A percentile compares a stretch with the other conserved stretches of the same genome.
Evolutionary conservation across 2,113 vertebrate species (phyloP).

Genomic region (Typhlomys cinereus): DNA sequence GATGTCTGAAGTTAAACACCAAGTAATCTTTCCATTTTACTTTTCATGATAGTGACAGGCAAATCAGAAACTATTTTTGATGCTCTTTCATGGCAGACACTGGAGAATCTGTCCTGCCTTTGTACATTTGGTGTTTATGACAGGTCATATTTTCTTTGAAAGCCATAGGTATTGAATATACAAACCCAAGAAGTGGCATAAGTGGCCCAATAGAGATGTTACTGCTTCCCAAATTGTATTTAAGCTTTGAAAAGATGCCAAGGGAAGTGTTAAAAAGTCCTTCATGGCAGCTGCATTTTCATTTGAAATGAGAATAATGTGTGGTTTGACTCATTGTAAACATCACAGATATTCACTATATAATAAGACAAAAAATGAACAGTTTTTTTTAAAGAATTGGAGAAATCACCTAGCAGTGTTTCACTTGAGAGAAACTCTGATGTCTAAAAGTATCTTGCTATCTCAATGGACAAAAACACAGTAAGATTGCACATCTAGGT

Average conservation of each 20-base stretch:
- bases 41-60: constrained; percentile 75
- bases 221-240: constrained; percentile 18
- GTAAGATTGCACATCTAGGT: neutral
- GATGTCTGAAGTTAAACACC: constrained; percentile 75
- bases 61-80: constrained; percentile 78
- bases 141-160: constrained; percentile 70
- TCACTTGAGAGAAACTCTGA: constrained; percentile 1
- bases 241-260: constrained; percentile 45
- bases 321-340: constrained; percentile 28
- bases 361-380: constrained; percentile 38
- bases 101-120: constrained; percentile 61
- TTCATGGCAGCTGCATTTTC: constrained; percentile 9
- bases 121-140: constrained; percentile 72
- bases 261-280: neutral
- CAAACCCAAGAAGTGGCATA: constrained; percentile 46
- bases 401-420: constrained; percentile 23
- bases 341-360: neutral
- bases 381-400: neutral
- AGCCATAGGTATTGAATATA: constrained; percentile 47
- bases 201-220: constrained; percentile 67
- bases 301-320: constrained; percentile 37
- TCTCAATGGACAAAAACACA: neutral
- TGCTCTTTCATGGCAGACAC: constrained; percentile 63
- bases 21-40: constrained; percentile 76
- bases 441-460: neutral